Evolutionary conservation across 2,888 invertebrate species (phyloP).

Genomic region (Dicyrtomina minuta): DNA sequence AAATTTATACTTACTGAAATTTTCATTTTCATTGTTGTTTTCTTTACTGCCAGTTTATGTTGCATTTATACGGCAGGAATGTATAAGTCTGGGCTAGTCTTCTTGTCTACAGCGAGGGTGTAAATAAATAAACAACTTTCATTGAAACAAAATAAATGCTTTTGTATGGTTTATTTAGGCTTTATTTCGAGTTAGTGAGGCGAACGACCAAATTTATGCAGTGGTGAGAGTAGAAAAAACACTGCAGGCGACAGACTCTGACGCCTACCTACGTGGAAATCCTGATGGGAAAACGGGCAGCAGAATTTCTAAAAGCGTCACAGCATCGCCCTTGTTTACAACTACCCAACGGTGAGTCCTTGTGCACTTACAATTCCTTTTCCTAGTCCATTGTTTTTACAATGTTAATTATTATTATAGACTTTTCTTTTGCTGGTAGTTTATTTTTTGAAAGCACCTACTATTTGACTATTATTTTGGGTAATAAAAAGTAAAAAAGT

Average conservation of each 20-base stretch:
- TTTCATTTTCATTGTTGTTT: background rate
- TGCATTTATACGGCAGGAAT: background rate
- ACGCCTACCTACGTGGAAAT: conserved; percentile 48
- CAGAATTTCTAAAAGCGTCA: conserved; percentile 48
- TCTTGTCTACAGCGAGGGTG: conserved; percentile 1
- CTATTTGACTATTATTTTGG: no score
- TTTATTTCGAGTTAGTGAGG: conserved; percentile 82
- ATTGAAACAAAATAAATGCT: conserved; percentile 13
- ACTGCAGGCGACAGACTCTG: conserved; percentile 66
- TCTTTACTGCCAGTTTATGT: background rate
- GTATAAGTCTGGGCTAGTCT: background rate
- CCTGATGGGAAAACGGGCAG: conserved; percentile 50
- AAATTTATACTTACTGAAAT: background rate
- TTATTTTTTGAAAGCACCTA: no score
- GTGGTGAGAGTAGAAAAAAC: conserved; percentile 94
- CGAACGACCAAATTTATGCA: conserved; percentile 86
- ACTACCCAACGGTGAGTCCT: conserved; percentile 43
- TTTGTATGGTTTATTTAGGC: conserved; percentile 62
- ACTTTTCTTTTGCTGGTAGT: no score
- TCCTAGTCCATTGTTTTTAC: no score
- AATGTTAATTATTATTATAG: no score
- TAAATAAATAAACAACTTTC: conserved; percentile 24
- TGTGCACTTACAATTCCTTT: no score
- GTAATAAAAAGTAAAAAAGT: no score
- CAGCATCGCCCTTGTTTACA: conserved; percentile 48